Percentiles rank a stretch among this genome's conserved stretches.
Evolutionary conservation across 2,797 vertebrate species (phyloP).

Genomic region (Mustela erminea): DNA sequence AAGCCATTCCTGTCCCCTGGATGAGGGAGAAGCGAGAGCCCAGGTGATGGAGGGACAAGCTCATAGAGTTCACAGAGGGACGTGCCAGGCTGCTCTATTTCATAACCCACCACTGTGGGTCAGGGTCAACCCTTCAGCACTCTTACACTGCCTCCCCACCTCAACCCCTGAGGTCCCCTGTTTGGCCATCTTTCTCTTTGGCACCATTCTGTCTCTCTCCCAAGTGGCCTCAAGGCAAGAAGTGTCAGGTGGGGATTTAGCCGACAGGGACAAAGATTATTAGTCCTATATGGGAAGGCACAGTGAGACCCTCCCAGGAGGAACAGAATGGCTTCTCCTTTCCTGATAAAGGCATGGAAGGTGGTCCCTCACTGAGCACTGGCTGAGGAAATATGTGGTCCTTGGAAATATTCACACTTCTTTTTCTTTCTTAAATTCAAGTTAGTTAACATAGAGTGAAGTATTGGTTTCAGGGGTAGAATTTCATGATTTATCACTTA

Average conservation of each 20-base stretch:
- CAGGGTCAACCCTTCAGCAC: not conserved
- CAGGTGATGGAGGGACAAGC: not conserved
- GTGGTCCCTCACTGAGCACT: accelerated
- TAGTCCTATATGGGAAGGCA: too few species aligned
- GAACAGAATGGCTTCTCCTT: not conserved
- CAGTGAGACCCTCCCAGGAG: not conserved
- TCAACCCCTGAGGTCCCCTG: not conserved
- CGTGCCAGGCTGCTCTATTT: not conserved
- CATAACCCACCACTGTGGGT: not conserved
- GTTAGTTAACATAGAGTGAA: not conserved
- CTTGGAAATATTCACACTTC: not conserved
- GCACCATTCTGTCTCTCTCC: not conserved
- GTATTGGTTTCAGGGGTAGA: not conserved
- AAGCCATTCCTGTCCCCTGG: not conserved
- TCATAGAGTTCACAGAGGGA: not conserved
- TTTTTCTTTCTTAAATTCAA: not conserved
- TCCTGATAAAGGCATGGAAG: not conserved
- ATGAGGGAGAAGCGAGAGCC: not conserved
- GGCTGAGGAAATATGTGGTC: not conserved
- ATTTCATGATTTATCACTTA: not conserved
- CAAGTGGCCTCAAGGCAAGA: not conserved
- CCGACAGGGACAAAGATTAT: not conserved
- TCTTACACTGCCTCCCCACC: accelerated
- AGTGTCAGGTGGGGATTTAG: not conserved
- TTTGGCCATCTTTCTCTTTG: not conserved